Evolutionary conservation across 1,140 invertebrate genomes (phyloP).

Genomic region (Aethina tumida): DNA sequence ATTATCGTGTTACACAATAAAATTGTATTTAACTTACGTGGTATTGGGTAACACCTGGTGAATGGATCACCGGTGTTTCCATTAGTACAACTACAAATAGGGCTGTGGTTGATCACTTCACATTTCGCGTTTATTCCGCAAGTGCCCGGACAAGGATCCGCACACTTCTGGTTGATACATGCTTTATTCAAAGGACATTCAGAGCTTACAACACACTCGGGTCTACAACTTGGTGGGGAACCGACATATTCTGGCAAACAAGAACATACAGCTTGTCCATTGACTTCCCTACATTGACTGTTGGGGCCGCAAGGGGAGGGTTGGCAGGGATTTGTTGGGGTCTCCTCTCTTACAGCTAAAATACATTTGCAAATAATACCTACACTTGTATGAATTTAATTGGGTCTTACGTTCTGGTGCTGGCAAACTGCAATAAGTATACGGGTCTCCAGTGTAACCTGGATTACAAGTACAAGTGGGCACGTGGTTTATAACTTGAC

Average conservation of each 20-base stretch:
- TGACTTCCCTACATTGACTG: conserved; percentile 49
- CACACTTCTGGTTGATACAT: conserved; percentile 55
- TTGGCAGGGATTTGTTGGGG: conserved; percentile 51
- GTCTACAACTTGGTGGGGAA: conserved; percentile 57
- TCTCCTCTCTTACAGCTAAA: conserved; percentile 27
- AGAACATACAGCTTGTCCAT: conserved; percentile 52
- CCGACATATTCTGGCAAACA: conserved; percentile 57
- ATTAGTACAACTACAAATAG: conserved; percentile 42
- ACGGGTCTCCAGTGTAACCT: conserved; percentile 53
- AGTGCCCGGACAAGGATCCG: conserved; percentile 55
- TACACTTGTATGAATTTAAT: background rate
- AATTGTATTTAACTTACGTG: too few relatives aligned
- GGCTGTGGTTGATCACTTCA: conserved; percentile 41
- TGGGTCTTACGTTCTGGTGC: conserved; percentile 52
- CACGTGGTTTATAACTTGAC: conserved; percentile 48
- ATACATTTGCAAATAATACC: conserved; percentile 31
- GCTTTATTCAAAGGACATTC: conserved; percentile 55
- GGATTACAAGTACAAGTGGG: conserved; percentile 45
- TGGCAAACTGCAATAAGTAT: conserved; percentile 41
- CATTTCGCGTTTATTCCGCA: conserved; percentile 52
- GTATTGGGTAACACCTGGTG: conserved; percentile 22
- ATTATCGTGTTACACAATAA: too few relatives aligned
- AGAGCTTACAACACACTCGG: conserved; percentile 58
- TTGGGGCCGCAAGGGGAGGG: conserved; percentile 59
- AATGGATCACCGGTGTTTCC: conserved; percentile 58